Evolutionary conservation across 2,888 invertebrate species (phyloP).

Genomic region (Drosophila flavopinicola): DNA sequence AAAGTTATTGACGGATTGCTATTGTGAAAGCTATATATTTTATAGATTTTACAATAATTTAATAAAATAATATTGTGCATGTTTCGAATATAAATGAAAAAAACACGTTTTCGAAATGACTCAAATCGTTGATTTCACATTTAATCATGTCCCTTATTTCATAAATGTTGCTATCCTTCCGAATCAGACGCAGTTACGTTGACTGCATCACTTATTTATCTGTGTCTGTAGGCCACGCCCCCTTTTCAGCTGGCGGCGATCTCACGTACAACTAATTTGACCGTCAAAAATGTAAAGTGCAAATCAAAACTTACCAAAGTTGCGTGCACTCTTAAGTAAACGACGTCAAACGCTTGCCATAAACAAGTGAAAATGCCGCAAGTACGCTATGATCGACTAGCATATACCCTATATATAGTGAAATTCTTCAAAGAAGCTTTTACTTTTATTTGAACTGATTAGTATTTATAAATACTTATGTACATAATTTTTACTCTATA

Average conservation of each 20-base stretch:
- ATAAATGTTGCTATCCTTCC: background rate
- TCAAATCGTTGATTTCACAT: too few species aligned
- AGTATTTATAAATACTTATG: too few species aligned
- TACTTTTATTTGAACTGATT: too few species aligned
- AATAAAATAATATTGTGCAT: too few species aligned
- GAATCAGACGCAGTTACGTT: background rate
- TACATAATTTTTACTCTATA: too few species aligned
- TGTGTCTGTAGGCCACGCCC: constrained; percentile 45
- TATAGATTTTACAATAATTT: too few species aligned
- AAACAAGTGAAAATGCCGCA: constrained; percentile 17
- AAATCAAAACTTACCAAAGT: constrained; percentile 45
- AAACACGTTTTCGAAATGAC: too few species aligned
- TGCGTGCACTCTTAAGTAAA: constrained; percentile 56
- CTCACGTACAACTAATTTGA: constrained; percentile 48
- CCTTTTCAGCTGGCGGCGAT: constrained; percentile 19
- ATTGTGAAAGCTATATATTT: too few species aligned
- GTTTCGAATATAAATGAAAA: too few species aligned
- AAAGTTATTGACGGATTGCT: too few species aligned
- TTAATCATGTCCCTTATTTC: background rate
- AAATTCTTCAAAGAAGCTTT: too few species aligned
- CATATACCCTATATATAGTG: constrained; percentile 12
- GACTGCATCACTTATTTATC: constrained; percentile 14
- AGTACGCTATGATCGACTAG: background rate
- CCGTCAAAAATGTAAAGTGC: constrained; percentile 56
- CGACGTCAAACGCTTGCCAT: constrained; percentile 32